Conservation (phyloP, 2,113 vertebrate genomes). For the Spea bombifrons region DNA sequence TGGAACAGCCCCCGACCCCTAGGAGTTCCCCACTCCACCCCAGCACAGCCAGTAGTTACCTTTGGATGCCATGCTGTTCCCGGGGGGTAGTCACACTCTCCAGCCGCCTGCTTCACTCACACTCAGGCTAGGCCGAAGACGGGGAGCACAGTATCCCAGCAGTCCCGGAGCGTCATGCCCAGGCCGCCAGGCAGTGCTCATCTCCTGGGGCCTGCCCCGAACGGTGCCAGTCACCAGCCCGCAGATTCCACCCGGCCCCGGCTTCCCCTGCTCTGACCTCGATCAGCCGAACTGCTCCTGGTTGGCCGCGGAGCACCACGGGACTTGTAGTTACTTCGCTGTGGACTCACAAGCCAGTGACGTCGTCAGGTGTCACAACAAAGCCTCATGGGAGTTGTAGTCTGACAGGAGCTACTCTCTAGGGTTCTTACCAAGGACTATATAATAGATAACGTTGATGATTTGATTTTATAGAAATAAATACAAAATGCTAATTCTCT, state of each 20-base stretch:
- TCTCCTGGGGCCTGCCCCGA: background rate
- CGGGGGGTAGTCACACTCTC: background rate
- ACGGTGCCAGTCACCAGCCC: background rate
- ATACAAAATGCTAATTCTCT: too few species aligned
- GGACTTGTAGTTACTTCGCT: background rate
- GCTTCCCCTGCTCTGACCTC: background rate
- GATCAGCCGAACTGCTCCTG: background rate
- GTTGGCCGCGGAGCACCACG: slow-evolving; percentile 6
- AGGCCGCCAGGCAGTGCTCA: background rate
- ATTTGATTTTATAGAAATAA: too few species aligned
- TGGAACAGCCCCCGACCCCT: background rate
- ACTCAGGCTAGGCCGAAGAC: slow-evolving; percentile 4
- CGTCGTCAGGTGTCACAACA: too few species aligned
- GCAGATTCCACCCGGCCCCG: background rate
- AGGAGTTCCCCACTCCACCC: background rate
- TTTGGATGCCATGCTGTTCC: slow-evolving; percentile 21
- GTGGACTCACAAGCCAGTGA: background rate
- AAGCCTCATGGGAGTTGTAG: background rate
- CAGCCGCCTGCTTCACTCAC: background rate
- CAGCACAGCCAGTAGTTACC: slow-evolving; percentile 10
- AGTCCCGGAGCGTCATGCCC: slow-evolving; percentile 1
- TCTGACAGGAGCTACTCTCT: too few species aligned
- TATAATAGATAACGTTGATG: too few species aligned
- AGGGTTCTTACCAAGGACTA: too few species aligned
- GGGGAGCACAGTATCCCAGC: background rate